Conservation (phyloP, 2,797 vertebrate genomes). For the Syncerus caffer region DNA sequence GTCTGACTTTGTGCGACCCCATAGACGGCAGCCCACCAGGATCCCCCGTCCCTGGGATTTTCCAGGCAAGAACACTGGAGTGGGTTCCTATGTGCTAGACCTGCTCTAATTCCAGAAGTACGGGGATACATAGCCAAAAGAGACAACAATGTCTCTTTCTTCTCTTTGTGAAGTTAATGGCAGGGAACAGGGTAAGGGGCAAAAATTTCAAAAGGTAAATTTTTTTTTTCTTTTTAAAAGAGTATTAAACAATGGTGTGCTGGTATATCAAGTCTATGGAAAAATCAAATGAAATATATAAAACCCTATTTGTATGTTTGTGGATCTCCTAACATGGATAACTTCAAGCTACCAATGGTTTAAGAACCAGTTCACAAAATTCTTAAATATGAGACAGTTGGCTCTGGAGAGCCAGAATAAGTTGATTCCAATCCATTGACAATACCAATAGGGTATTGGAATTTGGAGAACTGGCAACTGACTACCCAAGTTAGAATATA, state of each 20-base stretch:
- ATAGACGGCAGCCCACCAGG: too few species aligned
- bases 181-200: fast-evolving
- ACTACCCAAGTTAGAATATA: not conserved
- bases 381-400: not conserved
- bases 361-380: not conserved
- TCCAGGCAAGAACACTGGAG: too few species aligned
- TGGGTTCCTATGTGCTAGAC: not conserved
- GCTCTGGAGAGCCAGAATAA: not conserved
- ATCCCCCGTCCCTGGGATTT: too few species aligned
- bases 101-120: not conserved
- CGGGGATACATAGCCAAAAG: not conserved
- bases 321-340: not conserved
- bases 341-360: not conserved
- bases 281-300: not conserved
- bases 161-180: not conserved
- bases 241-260: not conserved
- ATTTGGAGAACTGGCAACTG: not conserved
- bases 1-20: too few species aligned
- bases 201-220: not conserved
- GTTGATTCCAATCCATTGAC: not conserved
- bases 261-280: not conserved
- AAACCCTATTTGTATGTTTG: not conserved
- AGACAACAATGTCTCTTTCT: not conserved
- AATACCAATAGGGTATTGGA: not conserved
- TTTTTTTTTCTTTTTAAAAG: not conserved